Base-by-base conservation (phyloP, 2,797 vertebrate genomes). In the Oryzias dopingdopingensis region DNA sequence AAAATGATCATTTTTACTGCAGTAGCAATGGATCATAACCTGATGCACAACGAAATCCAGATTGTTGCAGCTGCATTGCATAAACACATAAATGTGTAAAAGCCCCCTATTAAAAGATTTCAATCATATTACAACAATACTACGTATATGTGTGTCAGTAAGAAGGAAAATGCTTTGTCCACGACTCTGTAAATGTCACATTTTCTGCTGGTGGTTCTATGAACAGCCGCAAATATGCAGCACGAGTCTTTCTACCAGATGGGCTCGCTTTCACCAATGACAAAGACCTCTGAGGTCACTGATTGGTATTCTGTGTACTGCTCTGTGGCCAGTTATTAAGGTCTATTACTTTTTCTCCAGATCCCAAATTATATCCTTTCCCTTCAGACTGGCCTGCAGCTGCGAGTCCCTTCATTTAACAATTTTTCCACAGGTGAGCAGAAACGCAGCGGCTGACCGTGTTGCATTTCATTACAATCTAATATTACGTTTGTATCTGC, bases 11-110 rank as follows among this genome's bases (percentile, higher is more conserved):
- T 26, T 76, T 70, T 42, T 69, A 63, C 42, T 52, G 52, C 50
- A 42, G 59, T 51, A 44, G 62, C 55, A 26, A 42, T 46, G 59
- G 63, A 80, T 46, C 56, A 66, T 48, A 74, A 57, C 72, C 47
- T 52, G 52, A 52, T 56, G 51, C 54, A 58, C 74, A 69, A 70
- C 79, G 67, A 80, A 42, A 70, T 62, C 57, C 60, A 73, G 79
- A 87, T 87, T 81, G 77, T 79, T 84, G 62, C 77, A 24, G 72
- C 69, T 56, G 79, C 77, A 77, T 64, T 86, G 74, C 74, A 70
- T 81, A 53, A 42, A 65, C 60, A 70, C 43, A 54, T 69, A 56
- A 54, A 13, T 20, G 42, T 40, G 44, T 20, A 64, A 60, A 62
- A 52, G 59, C 40, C 58, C 49, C 62, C 62, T 43, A 14, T 54